These are phyloP conservation scores for Seriola aureovittata DNA, from an alignment of 2,113 vertebrate species.

Conservation along the genomic window DNA sequence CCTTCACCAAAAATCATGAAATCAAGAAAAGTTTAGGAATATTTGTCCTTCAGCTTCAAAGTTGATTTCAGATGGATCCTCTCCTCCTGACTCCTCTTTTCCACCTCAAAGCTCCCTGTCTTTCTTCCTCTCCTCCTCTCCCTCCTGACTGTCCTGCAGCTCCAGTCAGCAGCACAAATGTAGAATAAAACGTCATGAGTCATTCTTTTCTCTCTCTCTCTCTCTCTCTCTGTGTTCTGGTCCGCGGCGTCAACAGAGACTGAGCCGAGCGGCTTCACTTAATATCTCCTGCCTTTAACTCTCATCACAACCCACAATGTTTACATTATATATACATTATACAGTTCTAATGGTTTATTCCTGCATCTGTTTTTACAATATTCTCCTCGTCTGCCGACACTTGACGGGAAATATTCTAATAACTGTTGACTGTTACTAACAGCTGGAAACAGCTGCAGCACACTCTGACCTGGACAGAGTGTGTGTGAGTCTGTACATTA, in stretches of 20 bases:
- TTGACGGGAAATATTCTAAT: not conserved
- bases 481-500: not conserved
- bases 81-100: constrained; percentile 40
- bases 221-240: not conserved
- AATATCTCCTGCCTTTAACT: not conserved
- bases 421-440: not conserved
- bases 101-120: not conserved
- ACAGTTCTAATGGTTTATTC: not conserved
- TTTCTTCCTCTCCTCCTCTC: not conserved
- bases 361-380: not conserved
- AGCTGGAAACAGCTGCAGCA: not conserved
- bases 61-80: constrained; percentile 24
- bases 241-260: not conserved
- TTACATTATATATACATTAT: not conserved
- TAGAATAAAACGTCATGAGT: constrained; percentile 2
- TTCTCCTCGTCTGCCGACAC: too few species aligned
- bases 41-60: constrained; percentile 33
- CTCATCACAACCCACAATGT: not conserved
- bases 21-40: constrained; percentile 1
- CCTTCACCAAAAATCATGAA: not conserved
- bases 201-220: not conserved
- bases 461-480: not conserved
- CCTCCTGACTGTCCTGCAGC: constrained; percentile 11
- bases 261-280: not conserved
- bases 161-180: constrained; percentile 6